phyloP scores from a whole-genome alignment of 2,797 vertebrate species.

The Dromococcyx pavoninus region DNA sequence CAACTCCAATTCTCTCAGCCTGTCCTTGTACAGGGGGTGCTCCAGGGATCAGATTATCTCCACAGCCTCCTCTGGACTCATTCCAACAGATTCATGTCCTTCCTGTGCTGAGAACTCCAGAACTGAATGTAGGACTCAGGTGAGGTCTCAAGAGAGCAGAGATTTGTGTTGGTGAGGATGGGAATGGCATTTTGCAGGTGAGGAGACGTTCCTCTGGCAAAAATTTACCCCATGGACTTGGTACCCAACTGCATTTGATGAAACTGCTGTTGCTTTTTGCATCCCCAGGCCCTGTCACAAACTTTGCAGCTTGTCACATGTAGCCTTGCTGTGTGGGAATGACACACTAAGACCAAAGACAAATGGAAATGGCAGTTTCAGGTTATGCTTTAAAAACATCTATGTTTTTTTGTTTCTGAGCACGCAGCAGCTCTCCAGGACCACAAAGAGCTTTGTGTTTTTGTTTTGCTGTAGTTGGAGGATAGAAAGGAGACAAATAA shows the following conservation, averaged over 20 bases:
- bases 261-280: background rate
- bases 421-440: background rate
- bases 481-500: background rate
- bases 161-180: background rate
- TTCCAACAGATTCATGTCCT: too few relatives aligned
- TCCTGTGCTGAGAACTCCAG: too few relatives aligned
- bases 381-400: background rate
- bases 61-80: too few relatives aligned
- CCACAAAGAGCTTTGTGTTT: background rate
- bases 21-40: too few relatives aligned
- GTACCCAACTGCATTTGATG: background rate
- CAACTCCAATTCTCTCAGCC: too few relatives aligned
- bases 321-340: background rate
- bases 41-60: too few relatives aligned
- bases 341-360: background rate
- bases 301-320: background rate
- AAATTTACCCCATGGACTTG: background rate
- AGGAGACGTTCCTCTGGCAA: background rate
- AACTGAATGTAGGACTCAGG: too few relatives aligned
- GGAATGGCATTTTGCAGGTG: background rate
- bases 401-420: background rate
- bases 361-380: background rate
- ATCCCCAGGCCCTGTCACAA: background rate
- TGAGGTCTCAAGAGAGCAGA: too few relatives aligned
- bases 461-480: background rate